phyloP scores from a whole-genome alignment of 1,140 invertebrate species.

The Matsumurasca onukii region DNA sequence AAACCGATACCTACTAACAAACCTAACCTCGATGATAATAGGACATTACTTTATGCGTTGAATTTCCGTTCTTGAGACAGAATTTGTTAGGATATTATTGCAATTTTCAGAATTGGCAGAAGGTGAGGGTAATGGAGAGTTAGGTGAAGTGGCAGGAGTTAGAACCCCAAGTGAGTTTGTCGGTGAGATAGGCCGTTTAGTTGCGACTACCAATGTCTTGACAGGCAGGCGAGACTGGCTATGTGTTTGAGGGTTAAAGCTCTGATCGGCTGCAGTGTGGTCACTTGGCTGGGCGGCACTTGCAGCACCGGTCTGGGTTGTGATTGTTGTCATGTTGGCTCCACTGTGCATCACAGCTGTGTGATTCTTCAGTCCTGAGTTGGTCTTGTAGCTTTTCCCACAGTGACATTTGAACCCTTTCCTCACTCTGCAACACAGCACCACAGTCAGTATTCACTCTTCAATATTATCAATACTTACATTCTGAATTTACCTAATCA shows the following conservation, averaged over 20 bases:
- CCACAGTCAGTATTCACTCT: no score
- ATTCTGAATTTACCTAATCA: constrained; percentile 2
- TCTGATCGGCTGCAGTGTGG: constrained; percentile 39
- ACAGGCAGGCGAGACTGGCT: constrained; percentile 41
- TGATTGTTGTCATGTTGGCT: constrained; percentile 40
- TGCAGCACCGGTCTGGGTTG: constrained; percentile 39
- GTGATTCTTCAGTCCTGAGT: constrained; percentile 73
- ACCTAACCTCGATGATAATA: no score
- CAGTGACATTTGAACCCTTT: constrained; percentile 79
- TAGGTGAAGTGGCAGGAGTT: constrained; percentile 55
- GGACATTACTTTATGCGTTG: no score
- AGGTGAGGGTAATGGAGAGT: constrained; percentile 23
- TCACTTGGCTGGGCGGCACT: constrained; percentile 37
- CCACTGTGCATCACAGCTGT: constrained; percentile 58
- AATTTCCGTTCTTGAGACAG: no score
- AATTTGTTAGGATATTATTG: no score
- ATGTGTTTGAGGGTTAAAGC: constrained; percentile 43
- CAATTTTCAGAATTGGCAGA: no score
- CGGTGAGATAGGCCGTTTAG: constrained; percentile 45
- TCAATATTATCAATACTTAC: no score
- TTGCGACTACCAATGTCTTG: constrained; percentile 42
- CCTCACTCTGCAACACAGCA: constrained; percentile 59
- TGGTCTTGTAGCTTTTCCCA: constrained; percentile 79
- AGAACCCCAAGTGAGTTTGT: constrained; percentile 49
- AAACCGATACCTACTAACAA: no score